Base-by-base conservation (phyloP, 37 sponge, comb jelly and placozoan genomes). In the Oscarella lobularis region DNA sequence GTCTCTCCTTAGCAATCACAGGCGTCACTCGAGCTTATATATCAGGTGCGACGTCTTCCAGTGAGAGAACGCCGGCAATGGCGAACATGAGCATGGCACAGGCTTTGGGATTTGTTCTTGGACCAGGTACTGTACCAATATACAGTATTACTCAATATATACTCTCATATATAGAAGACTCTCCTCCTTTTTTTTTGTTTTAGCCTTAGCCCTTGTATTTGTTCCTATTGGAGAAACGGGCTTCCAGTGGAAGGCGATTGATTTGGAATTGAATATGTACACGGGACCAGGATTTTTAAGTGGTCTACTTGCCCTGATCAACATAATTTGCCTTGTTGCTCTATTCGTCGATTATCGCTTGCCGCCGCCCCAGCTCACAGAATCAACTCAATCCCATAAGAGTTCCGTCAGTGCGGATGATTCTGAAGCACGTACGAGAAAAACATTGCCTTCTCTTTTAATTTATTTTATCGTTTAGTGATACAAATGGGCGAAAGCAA, bases 1-100 rank as follows among this genome's bases (percentile, higher is more conserved):
- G n/a, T n/a, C n/a, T n/a, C n/a, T n/a, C n/a, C n/a, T n/a, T n/a
- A 90, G 91, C 85, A 0, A 84, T 74, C 73, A 81, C 83, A 6
- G 87, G 87, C 40, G 83, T 89, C 1, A 82, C 69, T 0, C 72
- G 94, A 9, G 81, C 94, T 0, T 93, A 89, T 67, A 82, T 89
- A 34, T 80, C 94, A 34, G 85, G 77, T 35, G 89, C 90, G 35
- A 89, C 94, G 0, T 84, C 85, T 9, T 67, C 66, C 74, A 39
- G 72, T 33, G 94, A 93, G 80, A 81, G 90, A 35, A 86, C 79
- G n/a, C 80, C 85, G 66, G 94, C 85, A n/a, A 84, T 93, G 89
- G 87, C 87, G 35, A 73, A 73, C 14, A 67, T 89, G 29, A 74
- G 87, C 39, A 78, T 81, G 38, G 40, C 76, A 31, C 90, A 89